These are phyloP conservation scores for Oscheius onirici DNA, from an alignment of 2,888 invertebrate genomes.

Conservation along the genomic window DNA sequence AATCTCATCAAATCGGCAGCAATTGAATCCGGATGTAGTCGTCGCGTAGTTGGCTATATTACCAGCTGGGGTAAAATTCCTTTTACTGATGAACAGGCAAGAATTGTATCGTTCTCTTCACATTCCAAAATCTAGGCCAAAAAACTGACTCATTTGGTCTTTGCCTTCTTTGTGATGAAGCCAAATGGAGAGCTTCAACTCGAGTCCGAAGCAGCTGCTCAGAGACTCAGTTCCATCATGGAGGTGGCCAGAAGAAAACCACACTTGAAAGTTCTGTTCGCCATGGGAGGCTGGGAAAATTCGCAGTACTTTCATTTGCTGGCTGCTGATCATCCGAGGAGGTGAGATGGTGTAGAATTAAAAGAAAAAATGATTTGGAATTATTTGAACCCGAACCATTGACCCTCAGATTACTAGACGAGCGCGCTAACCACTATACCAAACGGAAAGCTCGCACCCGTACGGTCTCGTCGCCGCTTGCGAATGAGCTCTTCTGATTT, in stretches of 20 bases:
- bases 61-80: conserved; percentile 66
- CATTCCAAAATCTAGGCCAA: conserved; percentile 44
- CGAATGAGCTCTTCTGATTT: too few relatives aligned
- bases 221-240: conserved; percentile 39
- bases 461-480: too few relatives aligned
- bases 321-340: conserved; percentile 53
- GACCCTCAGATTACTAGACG: too few relatives aligned
- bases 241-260: conserved; percentile 52
- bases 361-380: too few relatives aligned
- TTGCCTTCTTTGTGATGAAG: conserved; percentile 66
- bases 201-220: conserved; percentile 46
- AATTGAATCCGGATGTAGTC: background rate
- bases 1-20: background rate
- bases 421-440: too few relatives aligned
- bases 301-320: conserved; percentile 65
- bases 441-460: too few relatives aligned
- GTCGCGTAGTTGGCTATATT: conserved; percentile 68
- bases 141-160: conserved; percentile 67
- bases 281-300: conserved; percentile 71
- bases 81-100: conserved; percentile 63
- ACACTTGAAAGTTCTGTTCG: conserved; percentile 64
- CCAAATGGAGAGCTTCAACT: conserved; percentile 57
- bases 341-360: too few relatives aligned
- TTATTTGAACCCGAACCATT: too few relatives aligned
- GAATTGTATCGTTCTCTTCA: too few relatives aligned